Base-by-base conservation (phyloP, 2,888 invertebrate genomes). In the Alloscopus bannaensis region DNA sequence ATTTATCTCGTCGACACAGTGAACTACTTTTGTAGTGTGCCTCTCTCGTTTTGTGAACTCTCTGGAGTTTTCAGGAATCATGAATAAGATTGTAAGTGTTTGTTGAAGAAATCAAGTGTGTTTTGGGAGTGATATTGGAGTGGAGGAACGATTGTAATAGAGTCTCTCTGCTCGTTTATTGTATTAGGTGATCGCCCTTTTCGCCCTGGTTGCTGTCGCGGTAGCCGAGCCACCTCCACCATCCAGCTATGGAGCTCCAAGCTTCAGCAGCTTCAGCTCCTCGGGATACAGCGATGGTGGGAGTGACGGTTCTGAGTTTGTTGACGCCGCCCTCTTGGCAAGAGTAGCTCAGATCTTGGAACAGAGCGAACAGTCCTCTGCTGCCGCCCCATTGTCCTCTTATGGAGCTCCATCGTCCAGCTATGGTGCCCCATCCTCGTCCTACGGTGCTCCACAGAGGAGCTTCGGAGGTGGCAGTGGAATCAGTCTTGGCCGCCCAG, bases 401-500 rank as follows among this genome's bases (percentile, higher is more conserved):
- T 80, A 80, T 28, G 80, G 80, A 36, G 73, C 80, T 22, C 80
- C 79, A 29, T 64, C 57, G 20, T 40, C 18, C 62, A 40, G 20
- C 22, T 62, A 11, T 22, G 52, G 52, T 8, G 29, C 65, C 18
- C 72, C 68, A 60, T 62, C 47, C 59, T 36, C 26, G n/a, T 47
- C 60, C 29, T 81, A 77, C 31, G 71, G 71, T 20, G 77, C 72
- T 40, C 81, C 81, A 57, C 4, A 47, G 26, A 71, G 62, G 22
- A 22, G 36, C 2, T 24, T 31, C 11, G 47, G 22, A 16, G 68
- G 64, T 31, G 71, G 71, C 8, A 76, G 79, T 45, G 20, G 36
- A 45, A 68, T 77, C 55, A 20, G 52, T 24, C 77, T 81, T 42
- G 81, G 79, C 22, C 83, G 66, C 70, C 83, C 80, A n/a, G 81